Base-by-base conservation (phyloP, 2,113 vertebrate genomes). In the Labeo rohita region DNA sequence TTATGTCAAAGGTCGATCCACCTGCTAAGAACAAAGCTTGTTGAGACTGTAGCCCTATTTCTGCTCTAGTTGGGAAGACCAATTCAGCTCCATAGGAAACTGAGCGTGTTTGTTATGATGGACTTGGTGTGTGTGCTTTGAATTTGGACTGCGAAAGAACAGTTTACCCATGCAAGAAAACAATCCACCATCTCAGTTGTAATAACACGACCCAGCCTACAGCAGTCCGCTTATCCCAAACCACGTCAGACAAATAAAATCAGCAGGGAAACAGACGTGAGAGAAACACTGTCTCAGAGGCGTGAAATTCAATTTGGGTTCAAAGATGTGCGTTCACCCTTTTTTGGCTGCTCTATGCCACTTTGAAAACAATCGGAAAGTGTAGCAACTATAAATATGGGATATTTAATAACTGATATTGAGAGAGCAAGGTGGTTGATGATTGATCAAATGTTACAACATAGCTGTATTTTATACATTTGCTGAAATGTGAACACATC, bases 21-120 rank as follows among this genome's bases (percentile, higher is more conserved):
- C 91, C 91, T 92, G 91, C 89, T 91, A 91, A 86, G 91, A 92
- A 92, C 86, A 92, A 91, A 90, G 89, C 66, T 76, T 70, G 79
- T 75, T 84, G 72, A 86, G 50, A 87, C 45, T 65, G 75, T 73
- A 86, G 87, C 76, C 81, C 79, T 80, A 79, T 86, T 76, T 86
- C 65, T 70, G 47, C 76, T 28, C 77, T 86, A 73, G 70, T 82
- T 28, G 45, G 80, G 12, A 90, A 61, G 73, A 63, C 87, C 80
- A 59, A 85, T 87, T 88, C 87, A 81, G 56, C 88, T 83, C 76
- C 36, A 50, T 85, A 87, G 88, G 88, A 89, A 81, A 83, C 84
- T 85, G 75, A 49, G 52, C 76, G 28, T 81, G 88, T 88, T 90
- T 90, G 83, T 92, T 90, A 90, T 92, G 78, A 86, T 84, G 83